Conservation (phyloP, 2,888 invertebrate genomes). For the Leptothorax acervorum region DNA sequence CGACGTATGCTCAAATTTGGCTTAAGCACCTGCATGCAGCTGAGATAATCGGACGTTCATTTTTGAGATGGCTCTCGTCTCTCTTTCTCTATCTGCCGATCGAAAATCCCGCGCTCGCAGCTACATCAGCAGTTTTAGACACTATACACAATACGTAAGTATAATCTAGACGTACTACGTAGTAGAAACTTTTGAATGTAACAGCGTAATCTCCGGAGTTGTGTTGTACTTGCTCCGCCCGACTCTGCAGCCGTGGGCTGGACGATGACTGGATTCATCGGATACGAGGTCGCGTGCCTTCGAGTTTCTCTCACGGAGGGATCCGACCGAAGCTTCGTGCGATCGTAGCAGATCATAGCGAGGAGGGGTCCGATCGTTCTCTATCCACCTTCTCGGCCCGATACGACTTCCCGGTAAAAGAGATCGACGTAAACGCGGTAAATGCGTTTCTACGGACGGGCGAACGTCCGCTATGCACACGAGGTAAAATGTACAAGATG, state of each 20-base stretch:
- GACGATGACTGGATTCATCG: slow-evolving; percentile 73
- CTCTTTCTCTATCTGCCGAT: slow-evolving; percentile 49
- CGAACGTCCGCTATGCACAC: slow-evolving; percentile 38
- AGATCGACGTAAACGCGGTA: background rate
- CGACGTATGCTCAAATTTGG: slow-evolving; percentile 49
- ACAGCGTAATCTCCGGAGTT: slow-evolving; percentile 72
- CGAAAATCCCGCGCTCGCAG: slow-evolving; percentile 73
- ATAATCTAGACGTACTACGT: slow-evolving; percentile 80
- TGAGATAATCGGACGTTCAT: slow-evolving; percentile 56
- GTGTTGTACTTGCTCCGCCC: slow-evolving; percentile 66
- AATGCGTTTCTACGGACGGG: slow-evolving; percentile 34
- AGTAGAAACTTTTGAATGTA: slow-evolving; percentile 80
- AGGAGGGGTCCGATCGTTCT: background rate
- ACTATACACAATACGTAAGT: slow-evolving; percentile 78
- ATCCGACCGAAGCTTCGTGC: slow-evolving; percentile 72
- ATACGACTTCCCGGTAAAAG: background rate
- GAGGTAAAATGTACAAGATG: slow-evolving; percentile 63
- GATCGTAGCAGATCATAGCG: slow-evolving; percentile 11
- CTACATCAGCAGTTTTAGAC: slow-evolving; percentile 77
- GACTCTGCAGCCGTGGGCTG: slow-evolving; percentile 58
- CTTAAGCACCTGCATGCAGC: slow-evolving; percentile 57
- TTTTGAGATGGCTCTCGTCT: slow-evolving; percentile 45
- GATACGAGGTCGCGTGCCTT: slow-evolving; percentile 75
- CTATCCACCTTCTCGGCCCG: background rate
- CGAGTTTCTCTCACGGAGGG: slow-evolving; percentile 66